Conservation (phyloP, 2,888 invertebrate genomes). For the Rotaria sp. region DNA sequence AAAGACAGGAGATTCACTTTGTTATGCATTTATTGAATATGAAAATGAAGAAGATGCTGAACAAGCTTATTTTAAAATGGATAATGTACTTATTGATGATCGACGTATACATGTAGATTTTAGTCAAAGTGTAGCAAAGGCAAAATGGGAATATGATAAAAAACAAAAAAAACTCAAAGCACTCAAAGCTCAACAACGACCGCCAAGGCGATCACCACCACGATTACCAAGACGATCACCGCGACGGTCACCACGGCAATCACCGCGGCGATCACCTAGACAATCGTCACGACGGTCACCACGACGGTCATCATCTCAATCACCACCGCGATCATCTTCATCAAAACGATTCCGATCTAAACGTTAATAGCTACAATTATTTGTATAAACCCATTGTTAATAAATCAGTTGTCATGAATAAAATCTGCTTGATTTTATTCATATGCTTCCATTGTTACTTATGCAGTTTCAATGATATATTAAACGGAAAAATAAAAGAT, state of each 20-base stretch:
- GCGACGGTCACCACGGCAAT: neutral
- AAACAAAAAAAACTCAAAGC: neutral
- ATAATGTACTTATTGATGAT: slow-evolving; percentile 96
- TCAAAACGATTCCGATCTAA: neutral
- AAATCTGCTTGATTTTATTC: too few species aligned
- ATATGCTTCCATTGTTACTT: too few species aligned
- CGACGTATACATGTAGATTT: slow-evolving; percentile 97
- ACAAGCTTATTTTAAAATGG: slow-evolving; percentile 98
- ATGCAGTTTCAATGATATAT: too few species aligned
- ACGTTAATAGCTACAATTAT: neutral
- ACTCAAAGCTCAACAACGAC: neutral
- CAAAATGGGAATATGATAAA: slow-evolving; percentile 41
- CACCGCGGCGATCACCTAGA: neutral
- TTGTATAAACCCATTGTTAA: too few species aligned
- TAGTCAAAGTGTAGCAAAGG: slow-evolving; percentile 91
- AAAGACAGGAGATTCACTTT: slow-evolving; percentile 82
- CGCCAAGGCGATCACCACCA: too few species aligned
- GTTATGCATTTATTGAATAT: slow-evolving; percentile 98
- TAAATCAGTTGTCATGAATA: too few species aligned
- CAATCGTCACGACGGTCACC: neutral
- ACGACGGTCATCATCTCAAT: neutral
- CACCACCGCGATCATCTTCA: neutral
- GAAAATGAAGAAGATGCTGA: slow-evolving; percentile 74
- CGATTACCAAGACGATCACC: neutral
- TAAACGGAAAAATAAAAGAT: too few species aligned